Percentiles rank a stretch among this genome's conserved stretches.
Conservation (phyloP, 1,140 invertebrate species). For the Dinoponera quadriceps region DNA sequence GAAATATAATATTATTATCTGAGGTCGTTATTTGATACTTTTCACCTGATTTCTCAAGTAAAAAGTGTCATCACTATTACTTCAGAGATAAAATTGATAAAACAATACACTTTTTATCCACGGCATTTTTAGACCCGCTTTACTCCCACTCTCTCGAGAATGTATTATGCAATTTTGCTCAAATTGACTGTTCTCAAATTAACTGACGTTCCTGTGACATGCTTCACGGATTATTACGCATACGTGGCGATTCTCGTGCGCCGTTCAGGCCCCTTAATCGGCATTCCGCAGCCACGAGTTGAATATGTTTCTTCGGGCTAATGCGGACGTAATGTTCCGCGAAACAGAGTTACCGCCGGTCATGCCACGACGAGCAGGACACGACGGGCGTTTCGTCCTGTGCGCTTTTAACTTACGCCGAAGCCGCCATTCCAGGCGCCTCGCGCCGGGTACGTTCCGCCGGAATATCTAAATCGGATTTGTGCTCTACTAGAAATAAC, state of each 20-base stretch:
- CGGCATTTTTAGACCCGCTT: too few relatives aligned
- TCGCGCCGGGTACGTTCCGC: conserved; percentile 20
- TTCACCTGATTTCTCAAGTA: too few relatives aligned
- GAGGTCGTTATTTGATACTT: too few relatives aligned
- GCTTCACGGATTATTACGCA: conserved; percentile 12
- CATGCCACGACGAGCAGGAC: conserved; percentile 54
- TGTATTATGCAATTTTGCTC: not conserved
- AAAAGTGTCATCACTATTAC: too few relatives aligned
- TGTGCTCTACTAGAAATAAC: conserved; percentile 59
- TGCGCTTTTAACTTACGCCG: conserved; percentile 41
- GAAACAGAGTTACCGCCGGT: conserved; percentile 61
- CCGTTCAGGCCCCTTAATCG: conserved; percentile 4
- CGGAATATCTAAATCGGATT: conserved; percentile 64
- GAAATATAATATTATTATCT: too few relatives aligned
- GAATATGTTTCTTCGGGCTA: conserved; percentile 54
- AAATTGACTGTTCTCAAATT: too few relatives aligned
- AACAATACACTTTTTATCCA: too few relatives aligned
- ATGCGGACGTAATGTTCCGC: conserved; percentile 63
- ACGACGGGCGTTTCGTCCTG: conserved; percentile 8
- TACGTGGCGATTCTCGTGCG: conserved; percentile 13
- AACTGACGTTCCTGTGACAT: not conserved
- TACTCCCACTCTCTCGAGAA: not conserved
- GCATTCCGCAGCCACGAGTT: not conserved
- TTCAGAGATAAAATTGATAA: too few relatives aligned
- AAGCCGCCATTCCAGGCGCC: conserved; percentile 1